Evolutionary conservation across 2,797 vertebrate genomes (phyloP).

Genomic region (Etheostoma nigrum): DNA sequence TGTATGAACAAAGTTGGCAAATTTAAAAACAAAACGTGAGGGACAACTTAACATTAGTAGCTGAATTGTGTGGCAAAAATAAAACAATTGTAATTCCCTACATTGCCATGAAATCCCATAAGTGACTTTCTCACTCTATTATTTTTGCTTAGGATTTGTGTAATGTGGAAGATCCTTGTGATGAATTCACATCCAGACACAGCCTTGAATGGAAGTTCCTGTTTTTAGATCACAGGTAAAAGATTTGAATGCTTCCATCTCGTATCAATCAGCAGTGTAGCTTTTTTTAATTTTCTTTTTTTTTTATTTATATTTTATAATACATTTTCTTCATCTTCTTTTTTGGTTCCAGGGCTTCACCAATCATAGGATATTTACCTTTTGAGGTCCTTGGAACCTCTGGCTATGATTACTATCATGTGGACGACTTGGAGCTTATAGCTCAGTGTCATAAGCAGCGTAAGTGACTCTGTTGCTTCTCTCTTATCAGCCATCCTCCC

Average conservation of each 20-base stretch:
- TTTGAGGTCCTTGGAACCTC: slow-evolving; percentile 93
- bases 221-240: slow-evolving; percentile 90
- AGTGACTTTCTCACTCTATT: slow-evolving; percentile 12
- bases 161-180: slow-evolving; percentile 84
- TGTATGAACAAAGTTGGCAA: background rate
- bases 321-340: slow-evolving; percentile 17
- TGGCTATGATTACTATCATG: slow-evolving; percentile 94
- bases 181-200: slow-evolving; percentile 89
- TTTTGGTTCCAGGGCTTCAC: slow-evolving; percentile 85
- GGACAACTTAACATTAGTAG: background rate
- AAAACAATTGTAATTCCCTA: background rate
- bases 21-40: background rate
- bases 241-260: background rate
- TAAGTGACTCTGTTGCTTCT: slow-evolving; percentile 73
- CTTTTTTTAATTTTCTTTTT: background rate
- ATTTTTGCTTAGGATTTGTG: slow-evolving; percentile 87
- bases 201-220: slow-evolving; percentile 91
- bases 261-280: background rate
- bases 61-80: slow-evolving; percentile 1
- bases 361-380: slow-evolving; percentile 92
- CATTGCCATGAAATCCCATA: background rate
- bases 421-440: slow-evolving; percentile 92
- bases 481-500: background rate
- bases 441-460: slow-evolving; percentile 92
- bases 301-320: background rate